These are phyloP conservation scores for Spea bombifrons DNA, from an alignment of 2,113 vertebrate genomes.

Conservation along the genomic window DNA sequence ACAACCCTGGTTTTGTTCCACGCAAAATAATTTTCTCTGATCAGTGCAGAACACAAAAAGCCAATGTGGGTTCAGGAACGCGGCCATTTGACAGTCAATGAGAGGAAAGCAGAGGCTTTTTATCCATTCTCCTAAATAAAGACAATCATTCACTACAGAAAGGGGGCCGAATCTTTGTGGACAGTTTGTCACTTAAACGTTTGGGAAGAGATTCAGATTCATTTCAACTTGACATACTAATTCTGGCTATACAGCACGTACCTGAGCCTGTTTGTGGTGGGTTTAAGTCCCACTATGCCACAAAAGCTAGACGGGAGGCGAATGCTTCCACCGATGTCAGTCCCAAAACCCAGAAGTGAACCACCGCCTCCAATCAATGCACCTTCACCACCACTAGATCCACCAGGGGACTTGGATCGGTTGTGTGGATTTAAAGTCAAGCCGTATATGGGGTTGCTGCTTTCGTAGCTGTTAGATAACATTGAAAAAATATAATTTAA, in stretches of 20 bases:
- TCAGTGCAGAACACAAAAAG: no score
- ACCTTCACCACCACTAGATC: conserved; percentile 73
- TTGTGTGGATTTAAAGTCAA: conserved; percentile 64
- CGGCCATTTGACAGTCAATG: no score
- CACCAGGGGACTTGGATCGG: conserved; percentile 65
- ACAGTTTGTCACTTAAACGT: no score
- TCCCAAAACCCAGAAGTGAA: conserved; percentile 71
- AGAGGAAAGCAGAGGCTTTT: no score
- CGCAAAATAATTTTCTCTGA: no score
- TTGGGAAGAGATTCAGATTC: no score
- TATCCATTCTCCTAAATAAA: no score
- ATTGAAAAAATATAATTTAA: background rate
- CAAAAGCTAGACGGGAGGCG: conserved; percentile 71
- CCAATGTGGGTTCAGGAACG: no score
- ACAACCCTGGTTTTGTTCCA: no score
- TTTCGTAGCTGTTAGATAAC: conserved; percentile 63
- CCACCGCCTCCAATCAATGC: conserved; percentile 70
- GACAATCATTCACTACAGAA: no score
- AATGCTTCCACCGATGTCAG: conserved; percentile 70
- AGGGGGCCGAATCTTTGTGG: no score
- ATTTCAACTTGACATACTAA: no score
- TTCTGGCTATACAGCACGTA: background rate
- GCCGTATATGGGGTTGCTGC: conserved; percentile 72
- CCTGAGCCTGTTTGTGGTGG: conserved; percentile 51
- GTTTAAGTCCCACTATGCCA: conserved; percentile 73